Conservation (phyloP, 2,888 invertebrate species). For the Drosophila multiciliata region DNA sequence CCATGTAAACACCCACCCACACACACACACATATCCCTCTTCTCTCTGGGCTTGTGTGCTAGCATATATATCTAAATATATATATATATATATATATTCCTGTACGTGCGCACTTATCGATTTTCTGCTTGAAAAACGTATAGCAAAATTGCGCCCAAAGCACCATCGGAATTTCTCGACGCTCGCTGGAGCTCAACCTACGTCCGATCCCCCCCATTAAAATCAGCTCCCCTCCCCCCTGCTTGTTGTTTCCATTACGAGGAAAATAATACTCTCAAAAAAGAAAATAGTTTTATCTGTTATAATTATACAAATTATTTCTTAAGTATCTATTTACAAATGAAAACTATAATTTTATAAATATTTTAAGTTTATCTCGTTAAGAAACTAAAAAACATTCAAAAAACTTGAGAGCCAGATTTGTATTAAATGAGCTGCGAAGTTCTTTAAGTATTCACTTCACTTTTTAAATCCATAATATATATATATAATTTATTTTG, state of each 20-base stretch:
- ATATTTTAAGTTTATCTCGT: background rate
- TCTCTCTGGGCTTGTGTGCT: slow-evolving; percentile 1
- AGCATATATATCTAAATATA: background rate
- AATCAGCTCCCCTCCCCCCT: background rate
- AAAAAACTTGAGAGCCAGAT: background rate
- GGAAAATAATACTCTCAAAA: background rate
- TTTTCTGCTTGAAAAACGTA: slow-evolving; percentile 72
- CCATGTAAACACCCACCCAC: slow-evolving; percentile 34
- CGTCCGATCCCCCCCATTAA: slow-evolving; percentile 3
- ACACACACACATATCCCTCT: background rate
- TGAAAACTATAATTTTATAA: background rate
- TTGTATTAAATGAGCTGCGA: too few species aligned
- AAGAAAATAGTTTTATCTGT: background rate
- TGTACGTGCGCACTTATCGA: slow-evolving; percentile 75
- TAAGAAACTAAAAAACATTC: background rate
- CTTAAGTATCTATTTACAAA: background rate
- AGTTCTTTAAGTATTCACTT: too few species aligned
- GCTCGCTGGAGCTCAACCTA: slow-evolving; percentile 24
- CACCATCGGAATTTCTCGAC: slow-evolving; percentile 37
- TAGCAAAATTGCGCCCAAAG: slow-evolving; percentile 69
- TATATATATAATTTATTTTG: background rate
- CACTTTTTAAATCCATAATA: too few species aligned
- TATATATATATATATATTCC: slow-evolving; percentile 59
- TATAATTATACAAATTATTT: background rate
- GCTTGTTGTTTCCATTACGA: too few species aligned